phyloP scores from a whole-genome alignment of 1,140 invertebrate species.

The Anastrepha ludens region DNA sequence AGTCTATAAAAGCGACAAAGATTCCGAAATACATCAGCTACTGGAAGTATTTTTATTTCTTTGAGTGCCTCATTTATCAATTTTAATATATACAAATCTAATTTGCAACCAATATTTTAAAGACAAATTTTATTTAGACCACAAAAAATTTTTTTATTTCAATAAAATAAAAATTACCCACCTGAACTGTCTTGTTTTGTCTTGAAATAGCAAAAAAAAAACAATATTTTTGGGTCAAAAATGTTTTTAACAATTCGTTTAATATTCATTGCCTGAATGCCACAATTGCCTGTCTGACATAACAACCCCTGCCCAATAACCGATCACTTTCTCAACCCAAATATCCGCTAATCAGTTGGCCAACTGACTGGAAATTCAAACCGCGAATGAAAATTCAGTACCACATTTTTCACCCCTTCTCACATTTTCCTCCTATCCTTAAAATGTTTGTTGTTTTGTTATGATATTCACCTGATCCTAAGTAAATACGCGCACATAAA shows the following conservation, averaged over 20 bases:
- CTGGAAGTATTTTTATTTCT: too few species aligned
- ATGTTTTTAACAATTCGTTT: slow-evolving; percentile 62
- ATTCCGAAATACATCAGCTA: too few species aligned
- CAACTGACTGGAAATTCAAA: slow-evolving; percentile 47
- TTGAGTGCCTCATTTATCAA: too few species aligned
- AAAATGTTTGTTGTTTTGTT: slow-evolving; percentile 37
- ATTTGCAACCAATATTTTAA: too few species aligned
- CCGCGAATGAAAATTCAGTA: slow-evolving; percentile 41
- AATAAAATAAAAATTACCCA: too few species aligned
- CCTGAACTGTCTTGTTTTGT: too few species aligned
- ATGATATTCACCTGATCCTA: slow-evolving; percentile 70
- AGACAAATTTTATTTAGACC: too few species aligned
- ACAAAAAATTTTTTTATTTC: too few species aligned
- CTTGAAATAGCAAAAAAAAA: slow-evolving; percentile 45
- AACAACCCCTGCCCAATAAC: not conserved
- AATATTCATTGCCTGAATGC: slow-evolving; percentile 66
- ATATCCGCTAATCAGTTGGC: slow-evolving; percentile 28
- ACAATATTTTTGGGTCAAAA: not conserved
- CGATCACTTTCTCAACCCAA: slow-evolving; percentile 37
- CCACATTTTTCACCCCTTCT: not conserved
- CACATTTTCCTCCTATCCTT: not conserved
- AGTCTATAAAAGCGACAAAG: too few species aligned
- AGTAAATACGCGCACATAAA: slow-evolving; percentile 65
- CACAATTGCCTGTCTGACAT: slow-evolving; percentile 57
- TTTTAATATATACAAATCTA: too few species aligned